Evolutionary conservation across 2,113 vertebrate species (phyloP).

Genomic region (Ciconia stormi): DNA sequence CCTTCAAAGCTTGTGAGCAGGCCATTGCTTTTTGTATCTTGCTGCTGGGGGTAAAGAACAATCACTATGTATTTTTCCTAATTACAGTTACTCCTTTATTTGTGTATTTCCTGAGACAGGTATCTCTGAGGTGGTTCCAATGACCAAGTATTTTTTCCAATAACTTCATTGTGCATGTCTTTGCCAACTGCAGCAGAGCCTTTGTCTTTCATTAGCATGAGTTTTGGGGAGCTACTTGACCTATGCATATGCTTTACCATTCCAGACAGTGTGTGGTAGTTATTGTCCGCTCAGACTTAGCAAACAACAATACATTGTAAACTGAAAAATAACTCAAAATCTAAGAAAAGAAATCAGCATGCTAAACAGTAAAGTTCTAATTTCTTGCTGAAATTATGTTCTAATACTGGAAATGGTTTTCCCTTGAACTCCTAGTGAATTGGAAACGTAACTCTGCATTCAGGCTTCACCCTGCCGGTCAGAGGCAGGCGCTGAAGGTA

Average conservation of each 20-base stretch:
- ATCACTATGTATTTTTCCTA: neutral
- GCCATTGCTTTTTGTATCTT: neutral
- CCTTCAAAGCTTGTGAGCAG: neutral
- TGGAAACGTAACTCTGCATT: neutral
- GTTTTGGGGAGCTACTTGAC: constrained; percentile 41
- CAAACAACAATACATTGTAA: neutral
- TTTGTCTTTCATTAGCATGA: constrained; percentile 3
- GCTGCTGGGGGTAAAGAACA: neutral
- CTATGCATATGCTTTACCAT: neutral
- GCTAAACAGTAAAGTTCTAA: neutral
- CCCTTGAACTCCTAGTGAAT: neutral
- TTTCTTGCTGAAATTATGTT: neutral
- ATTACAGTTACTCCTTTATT: neutral
- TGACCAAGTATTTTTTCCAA: neutral
- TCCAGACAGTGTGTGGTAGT: neutral
- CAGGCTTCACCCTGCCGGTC: neutral
- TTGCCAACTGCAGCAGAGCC: neutral
- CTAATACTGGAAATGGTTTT: neutral
- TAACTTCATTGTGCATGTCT: neutral
- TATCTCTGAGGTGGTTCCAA: neutral
- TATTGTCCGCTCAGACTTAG: neutral
- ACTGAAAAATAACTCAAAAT: neutral
- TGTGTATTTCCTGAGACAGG: neutral
- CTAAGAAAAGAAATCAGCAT: neutral
- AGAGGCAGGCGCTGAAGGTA: constrained; percentile 11